These are phyloP conservation scores for Hartigia nigra DNA, from an alignment of 2,888 invertebrate genomes.

Conservation along the genomic window DNA sequence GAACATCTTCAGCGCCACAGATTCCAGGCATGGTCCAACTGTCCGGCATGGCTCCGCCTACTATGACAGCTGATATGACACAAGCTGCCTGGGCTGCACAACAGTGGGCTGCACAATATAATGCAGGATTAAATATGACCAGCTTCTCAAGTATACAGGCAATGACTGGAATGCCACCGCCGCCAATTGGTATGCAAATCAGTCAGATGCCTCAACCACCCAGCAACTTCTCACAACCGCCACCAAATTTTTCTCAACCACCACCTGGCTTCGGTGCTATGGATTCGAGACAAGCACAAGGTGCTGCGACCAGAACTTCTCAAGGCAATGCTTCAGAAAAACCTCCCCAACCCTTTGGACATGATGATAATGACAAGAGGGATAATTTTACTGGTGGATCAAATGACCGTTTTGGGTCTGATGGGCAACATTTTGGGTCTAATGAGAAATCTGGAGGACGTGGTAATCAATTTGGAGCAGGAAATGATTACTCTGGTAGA, in stretches of 20 bases:
- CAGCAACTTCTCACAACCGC: conserved; percentile 49
- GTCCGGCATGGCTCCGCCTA: conserved; percentile 31
- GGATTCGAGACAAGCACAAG: conserved; percentile 10
- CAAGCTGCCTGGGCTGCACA: conserved; percentile 55
- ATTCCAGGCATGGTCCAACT: conserved; percentile 6
- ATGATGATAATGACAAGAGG: conserved; percentile 10
- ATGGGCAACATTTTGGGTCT: conserved; percentile 23
- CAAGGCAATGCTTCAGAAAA: conserved; percentile 14
- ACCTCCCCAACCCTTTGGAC: conserved; percentile 10
- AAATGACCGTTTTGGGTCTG: conserved; percentile 7
- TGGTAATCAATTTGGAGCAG: conserved; percentile 23
- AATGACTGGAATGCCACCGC: conserved; percentile 33
- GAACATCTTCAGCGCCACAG: conserved; percentile 25
- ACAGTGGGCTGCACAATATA: conserved; percentile 58
- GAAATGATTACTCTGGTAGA: conserved; percentile 25
- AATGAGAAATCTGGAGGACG: not conserved
- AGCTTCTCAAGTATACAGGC: conserved; percentile 34
- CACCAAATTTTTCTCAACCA: conserved; percentile 43
- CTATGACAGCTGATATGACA: conserved; percentile 46
- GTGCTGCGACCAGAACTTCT: conserved; percentile 17
- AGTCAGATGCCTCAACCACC: conserved; percentile 22
- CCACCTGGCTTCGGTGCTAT: conserved; percentile 26
- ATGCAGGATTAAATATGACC: conserved; percentile 42
- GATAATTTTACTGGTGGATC: conserved; percentile 6
- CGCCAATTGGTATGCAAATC: conserved; percentile 30